phyloP scores from a whole-genome alignment of 2,888 invertebrate genomes.

The Amiota communis region DNA sequence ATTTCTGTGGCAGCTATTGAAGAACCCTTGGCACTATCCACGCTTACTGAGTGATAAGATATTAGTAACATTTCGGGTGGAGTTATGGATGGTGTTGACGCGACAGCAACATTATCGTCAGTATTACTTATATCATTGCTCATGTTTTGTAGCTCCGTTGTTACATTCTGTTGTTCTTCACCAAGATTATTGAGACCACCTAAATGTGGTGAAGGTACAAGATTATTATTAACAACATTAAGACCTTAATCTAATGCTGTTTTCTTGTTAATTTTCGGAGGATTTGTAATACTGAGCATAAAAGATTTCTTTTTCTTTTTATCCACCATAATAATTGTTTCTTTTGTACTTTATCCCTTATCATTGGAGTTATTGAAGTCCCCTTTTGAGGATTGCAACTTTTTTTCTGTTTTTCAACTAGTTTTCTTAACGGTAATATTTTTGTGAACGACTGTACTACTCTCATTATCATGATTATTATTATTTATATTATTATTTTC shows the following conservation, averaged over 20 bases:
- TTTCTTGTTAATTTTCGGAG: neutral
- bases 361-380: too few species aligned
- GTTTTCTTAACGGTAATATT: too few species aligned
- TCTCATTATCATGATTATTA: too few species aligned
- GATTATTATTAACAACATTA: too few species aligned
- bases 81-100: neutral
- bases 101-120: too few species aligned
- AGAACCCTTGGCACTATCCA: constrained; percentile 72
- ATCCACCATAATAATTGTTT: neutral
- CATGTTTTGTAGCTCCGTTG: neutral
- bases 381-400: too few species aligned
- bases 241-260: neutral
- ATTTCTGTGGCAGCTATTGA: constrained; percentile 67
- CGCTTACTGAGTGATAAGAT: constrained; percentile 68
- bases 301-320: neutral
- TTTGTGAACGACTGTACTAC: too few species aligned
- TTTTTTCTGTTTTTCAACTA: too few species aligned
- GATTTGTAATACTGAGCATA: neutral
- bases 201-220: too few species aligned
- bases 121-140: neutral
- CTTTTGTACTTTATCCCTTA: constrained; percentile 19
- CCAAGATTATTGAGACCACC: too few species aligned
- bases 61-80: constrained; percentile 45
- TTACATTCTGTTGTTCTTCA: neutral
- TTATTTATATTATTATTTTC: too few species aligned